phyloP scores from a whole-genome alignment of 2,797 vertebrate species.

The Cuculus canorus region DNA sequence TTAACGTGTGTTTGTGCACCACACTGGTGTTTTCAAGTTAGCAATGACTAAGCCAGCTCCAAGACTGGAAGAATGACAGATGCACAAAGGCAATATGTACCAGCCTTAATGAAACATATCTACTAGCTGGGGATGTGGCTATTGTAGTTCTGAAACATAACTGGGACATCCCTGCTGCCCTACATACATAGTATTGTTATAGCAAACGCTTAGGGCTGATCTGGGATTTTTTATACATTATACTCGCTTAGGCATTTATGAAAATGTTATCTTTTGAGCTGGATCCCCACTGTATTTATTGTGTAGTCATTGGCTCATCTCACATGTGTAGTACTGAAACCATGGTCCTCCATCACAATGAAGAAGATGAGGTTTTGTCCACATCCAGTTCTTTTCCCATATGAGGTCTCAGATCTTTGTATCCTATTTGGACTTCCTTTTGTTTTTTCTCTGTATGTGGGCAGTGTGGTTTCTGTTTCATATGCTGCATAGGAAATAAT shows the following conservation, averaged over 20 bases:
- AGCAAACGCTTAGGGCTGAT: background rate
- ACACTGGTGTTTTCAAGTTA: background rate
- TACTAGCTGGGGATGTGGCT: background rate
- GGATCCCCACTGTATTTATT: background rate
- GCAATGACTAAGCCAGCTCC: background rate
- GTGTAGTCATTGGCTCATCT: background rate
- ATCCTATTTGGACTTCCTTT: background rate
- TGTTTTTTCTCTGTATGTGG: background rate
- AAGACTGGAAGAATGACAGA: background rate
- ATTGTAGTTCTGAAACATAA: background rate
- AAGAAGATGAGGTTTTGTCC: background rate
- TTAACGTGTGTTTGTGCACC: background rate
- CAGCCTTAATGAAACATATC: background rate
- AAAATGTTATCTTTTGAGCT: background rate
- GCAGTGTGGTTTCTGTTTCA: background rate
- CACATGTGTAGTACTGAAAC: background rate
- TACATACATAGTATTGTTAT: accelerated
- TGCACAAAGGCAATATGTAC: background rate
- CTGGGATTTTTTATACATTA: background rate
- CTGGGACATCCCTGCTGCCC: background rate
- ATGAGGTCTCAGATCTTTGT: background rate
- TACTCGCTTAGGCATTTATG: background rate
- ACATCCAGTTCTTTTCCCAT: background rate
- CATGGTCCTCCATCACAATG: background rate
- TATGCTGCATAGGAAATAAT: background rate